Percentiles rank a stretch among this genome's conserved stretches.
Evolutionary conservation across 2,888 invertebrate genomes (phyloP).

Genomic region (Coenonympha arcania): DNA sequence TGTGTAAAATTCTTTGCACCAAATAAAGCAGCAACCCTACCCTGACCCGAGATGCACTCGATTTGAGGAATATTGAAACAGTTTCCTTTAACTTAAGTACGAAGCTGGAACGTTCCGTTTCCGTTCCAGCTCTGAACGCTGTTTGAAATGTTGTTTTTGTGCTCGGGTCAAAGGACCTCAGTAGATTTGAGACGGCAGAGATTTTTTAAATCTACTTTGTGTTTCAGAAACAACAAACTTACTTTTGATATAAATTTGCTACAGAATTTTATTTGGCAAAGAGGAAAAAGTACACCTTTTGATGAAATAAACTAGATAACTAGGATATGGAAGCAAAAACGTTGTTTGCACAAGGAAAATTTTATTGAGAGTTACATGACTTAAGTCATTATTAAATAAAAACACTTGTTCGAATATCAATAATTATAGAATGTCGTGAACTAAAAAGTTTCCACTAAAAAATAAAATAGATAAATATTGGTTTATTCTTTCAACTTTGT

Average conservation of each 20-base stretch:
- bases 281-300: no score
- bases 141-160: conserved; percentile 8
- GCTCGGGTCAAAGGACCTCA: conserved; percentile 1
- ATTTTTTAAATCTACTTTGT: not conserved
- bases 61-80: conserved; percentile 43
- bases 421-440: no score
- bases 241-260: not conserved
- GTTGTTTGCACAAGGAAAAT: no score
- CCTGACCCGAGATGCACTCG: conserved; percentile 34
- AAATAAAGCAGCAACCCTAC: conserved; percentile 12
- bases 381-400: no score
- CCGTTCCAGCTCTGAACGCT: conserved; percentile 12
- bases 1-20: not conserved
- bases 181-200: not conserved
- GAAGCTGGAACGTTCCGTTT: conserved; percentile 14
- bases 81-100: conserved; percentile 20
- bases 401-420: no score
- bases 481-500: no score
- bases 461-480: no score
- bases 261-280: no score
- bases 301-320: no score
- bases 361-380: no score
- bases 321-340: no score
- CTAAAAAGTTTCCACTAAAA: no score
- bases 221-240: not conserved